A percentile compares a stretch with the other conserved stretches of the same genome.
Conservation (phyloP, 2,888 invertebrate species). For the Holacanthella duospinosa region DNA sequence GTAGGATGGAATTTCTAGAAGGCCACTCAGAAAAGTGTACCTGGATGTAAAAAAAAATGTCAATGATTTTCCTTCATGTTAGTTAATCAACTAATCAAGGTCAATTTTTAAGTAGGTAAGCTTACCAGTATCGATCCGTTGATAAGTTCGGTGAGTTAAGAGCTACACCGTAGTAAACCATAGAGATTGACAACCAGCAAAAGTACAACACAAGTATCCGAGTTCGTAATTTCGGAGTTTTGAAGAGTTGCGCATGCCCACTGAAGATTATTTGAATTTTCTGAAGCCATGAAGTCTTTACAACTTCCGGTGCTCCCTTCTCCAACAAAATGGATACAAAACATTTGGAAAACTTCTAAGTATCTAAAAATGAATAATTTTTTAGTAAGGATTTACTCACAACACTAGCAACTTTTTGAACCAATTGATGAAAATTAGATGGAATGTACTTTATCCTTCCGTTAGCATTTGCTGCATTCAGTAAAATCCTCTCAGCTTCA, state of each 20-base stretch:
- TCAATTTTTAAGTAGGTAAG: neutral
- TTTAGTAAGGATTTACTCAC: constrained; percentile 10
- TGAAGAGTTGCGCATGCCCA: constrained; percentile 23
- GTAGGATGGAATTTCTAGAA: constrained; percentile 36
- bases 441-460: constrained; percentile 16
- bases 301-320: constrained; percentile 21
- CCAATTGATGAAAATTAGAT: constrained; percentile 19
- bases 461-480: constrained; percentile 20
- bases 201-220: constrained; percentile 25
- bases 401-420: constrained; percentile 20
- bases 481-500: constrained; percentile 24
- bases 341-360: neutral
- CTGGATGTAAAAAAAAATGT: constrained; percentile 11
- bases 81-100: neutral
- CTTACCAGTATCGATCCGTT: constrained; percentile 28
- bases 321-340: constrained; percentile 8
- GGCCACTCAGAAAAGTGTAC: constrained; percentile 34
- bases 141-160: constrained; percentile 29
- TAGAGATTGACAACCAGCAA: constrained; percentile 27
- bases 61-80: neutral
- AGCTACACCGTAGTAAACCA: constrained; percentile 34
- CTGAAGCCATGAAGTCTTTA: constrained; percentile 18
- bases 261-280: constrained; percentile 15
- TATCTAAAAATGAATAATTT: too few relatives aligned
- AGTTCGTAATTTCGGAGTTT: constrained; percentile 19